Percentiles rank a stretch among this genome's conserved stretches.
Evolutionary conservation across 2,888 invertebrate species (phyloP).

Genomic region (Aricia artaxerxes): DNA sequence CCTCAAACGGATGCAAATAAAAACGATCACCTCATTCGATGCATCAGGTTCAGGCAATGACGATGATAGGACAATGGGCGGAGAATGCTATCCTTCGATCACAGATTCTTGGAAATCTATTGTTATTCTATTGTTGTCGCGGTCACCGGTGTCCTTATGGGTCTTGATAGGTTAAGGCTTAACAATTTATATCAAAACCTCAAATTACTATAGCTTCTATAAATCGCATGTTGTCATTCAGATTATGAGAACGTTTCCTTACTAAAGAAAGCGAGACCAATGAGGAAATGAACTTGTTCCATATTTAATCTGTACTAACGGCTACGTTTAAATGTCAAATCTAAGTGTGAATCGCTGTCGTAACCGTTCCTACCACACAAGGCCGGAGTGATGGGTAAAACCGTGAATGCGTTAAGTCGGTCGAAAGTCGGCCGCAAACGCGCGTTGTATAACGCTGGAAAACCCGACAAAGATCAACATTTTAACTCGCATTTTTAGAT

Average conservation of each 20-base stretch:
- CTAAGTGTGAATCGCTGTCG: conserved; percentile 6
- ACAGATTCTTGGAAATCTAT: no score
- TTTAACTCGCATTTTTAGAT: conserved; percentile 34
- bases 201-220: no score
- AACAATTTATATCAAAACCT: no score
- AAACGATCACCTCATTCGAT: not conserved
- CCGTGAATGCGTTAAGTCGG: conserved; percentile 52
- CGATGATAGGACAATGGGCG: not conserved
- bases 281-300: not conserved
- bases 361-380: conserved; percentile 32
- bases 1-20: not conserved
- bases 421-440: conserved; percentile 46
- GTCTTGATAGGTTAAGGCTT: no score
- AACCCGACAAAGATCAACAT: conserved; percentile 44
- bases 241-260: not conserved
- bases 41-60: not conserved
- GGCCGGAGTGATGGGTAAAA: conserved; percentile 53
- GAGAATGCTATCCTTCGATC: not conserved
- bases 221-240: not conserved
- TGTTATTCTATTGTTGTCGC: no score
- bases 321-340: conserved; percentile 23
- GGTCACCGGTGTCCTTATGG: no score
- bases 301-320: not conserved
- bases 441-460: conserved; percentile 45
- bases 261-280: not conserved